phyloP scores from a whole-genome alignment of 2,888 invertebrate species.

The Drosophila putrida region DNA sequence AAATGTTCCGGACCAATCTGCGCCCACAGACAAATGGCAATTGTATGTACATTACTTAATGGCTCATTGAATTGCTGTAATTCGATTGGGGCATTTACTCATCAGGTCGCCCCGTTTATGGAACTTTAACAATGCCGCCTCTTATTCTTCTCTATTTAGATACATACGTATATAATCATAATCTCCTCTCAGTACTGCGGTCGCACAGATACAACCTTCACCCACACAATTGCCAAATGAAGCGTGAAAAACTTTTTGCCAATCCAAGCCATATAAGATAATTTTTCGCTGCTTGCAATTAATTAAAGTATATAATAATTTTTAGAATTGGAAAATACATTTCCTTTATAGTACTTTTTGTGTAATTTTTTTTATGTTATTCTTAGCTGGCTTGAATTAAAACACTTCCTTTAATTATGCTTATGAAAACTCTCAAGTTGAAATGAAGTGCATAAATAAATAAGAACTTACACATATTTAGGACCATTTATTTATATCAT shows the following conservation, averaged over 20 bases:
- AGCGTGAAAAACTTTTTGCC: constrained; percentile 59
- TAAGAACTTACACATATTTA: constrained; percentile 12
- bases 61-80: constrained; percentile 67
- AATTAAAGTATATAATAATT: neutral
- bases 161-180: constrained; percentile 33
- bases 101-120: constrained; percentile 68
- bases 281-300: constrained; percentile 23
- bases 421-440: neutral
- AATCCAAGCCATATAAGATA: constrained; percentile 47
- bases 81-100: constrained; percentile 56
- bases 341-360: neutral
- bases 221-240: constrained; percentile 70
- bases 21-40: constrained; percentile 42
- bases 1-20: constrained; percentile 15
- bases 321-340: constrained; percentile 1
- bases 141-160: constrained; percentile 41
- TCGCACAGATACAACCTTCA: constrained; percentile 65
- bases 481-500: constrained; percentile 58
- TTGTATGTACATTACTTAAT: constrained; percentile 54
- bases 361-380: neutral
- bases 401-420: no score
- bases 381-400: neutral
- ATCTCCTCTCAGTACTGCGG: constrained; percentile 32
- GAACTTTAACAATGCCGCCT: constrained; percentile 55
- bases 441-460: neutral